A percentile compares a stretch with the other conserved stretches of the same genome.
phyloP scores from a whole-genome alignment of 2,113 vertebrate genomes.

The Oophaga pumilio region DNA sequence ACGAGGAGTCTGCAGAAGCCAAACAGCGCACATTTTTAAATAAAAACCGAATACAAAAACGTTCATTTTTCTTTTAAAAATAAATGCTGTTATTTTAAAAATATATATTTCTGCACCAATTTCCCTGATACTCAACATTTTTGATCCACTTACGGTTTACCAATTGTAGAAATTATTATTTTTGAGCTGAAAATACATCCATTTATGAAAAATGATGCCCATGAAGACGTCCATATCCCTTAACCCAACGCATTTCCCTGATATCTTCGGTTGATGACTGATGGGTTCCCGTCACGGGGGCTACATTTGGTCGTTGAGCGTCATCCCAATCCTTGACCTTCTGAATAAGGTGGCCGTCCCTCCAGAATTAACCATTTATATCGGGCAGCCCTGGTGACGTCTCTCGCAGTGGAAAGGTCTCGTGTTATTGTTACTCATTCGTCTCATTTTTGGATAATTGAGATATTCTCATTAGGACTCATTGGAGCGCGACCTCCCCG shows the following conservation, averaged over 20 bases:
- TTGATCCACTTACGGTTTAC: too few relatives aligned
- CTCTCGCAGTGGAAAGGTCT: background rate
- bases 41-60: too few relatives aligned
- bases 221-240: background rate
- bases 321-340: background rate
- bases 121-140: too few relatives aligned
- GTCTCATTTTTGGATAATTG: constrained; percentile 45
- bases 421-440: constrained; percentile 19
- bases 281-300: background rate
- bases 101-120: too few relatives aligned
- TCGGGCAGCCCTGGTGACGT: too few relatives aligned
- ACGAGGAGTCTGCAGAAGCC: too few relatives aligned
- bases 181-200: too few relatives aligned
- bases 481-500: constrained; percentile 40
- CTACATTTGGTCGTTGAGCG: background rate
- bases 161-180: too few relatives aligned
- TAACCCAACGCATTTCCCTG: background rate
- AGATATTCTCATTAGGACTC: constrained; percentile 54
- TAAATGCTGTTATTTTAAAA: too few relatives aligned
- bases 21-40: too few relatives aligned
- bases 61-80: too few relatives aligned
- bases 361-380: background rate
- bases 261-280: background rate
- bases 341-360: background rate
- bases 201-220: too few relatives aligned